Percentiles rank a stretch among this genome's conserved stretches.
These are phyloP conservation scores for Ochlodes sylvanus DNA, from an alignment of 2,888 invertebrate genomes.

Conservation along the genomic window DNA sequence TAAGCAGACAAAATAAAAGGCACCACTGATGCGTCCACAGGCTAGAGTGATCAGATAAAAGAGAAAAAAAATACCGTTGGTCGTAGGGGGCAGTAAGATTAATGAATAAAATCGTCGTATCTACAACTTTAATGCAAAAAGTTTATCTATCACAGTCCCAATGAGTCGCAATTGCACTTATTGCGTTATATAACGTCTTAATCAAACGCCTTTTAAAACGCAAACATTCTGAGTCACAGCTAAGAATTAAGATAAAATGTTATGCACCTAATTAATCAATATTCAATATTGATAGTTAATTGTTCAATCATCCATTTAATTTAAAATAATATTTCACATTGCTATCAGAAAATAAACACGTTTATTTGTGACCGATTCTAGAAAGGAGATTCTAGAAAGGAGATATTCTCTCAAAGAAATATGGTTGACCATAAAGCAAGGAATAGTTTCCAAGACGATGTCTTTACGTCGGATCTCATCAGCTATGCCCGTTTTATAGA, in stretches of 20 bases:
- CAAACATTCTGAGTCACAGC: background rate
- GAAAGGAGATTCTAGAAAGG: slow-evolving; percentile 32
- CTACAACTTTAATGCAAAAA: background rate
- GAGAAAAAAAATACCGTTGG: too few relatives aligned
- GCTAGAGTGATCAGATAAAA: too few relatives aligned
- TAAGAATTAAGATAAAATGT: background rate
- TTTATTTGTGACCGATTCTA: slow-evolving; percentile 14
- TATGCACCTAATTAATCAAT: background rate
- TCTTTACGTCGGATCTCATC: slow-evolving; percentile 62
- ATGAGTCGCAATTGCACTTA: background rate
- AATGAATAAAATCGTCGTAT: too few relatives aligned
- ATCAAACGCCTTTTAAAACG: background rate
- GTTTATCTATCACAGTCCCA: background rate
- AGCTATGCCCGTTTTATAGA: slow-evolving; percentile 57
- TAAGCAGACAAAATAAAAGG: too few relatives aligned
- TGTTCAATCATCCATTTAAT: background rate
- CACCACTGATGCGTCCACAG: too few relatives aligned
- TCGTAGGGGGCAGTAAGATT: too few relatives aligned
- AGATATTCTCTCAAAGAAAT: slow-evolving; percentile 49
- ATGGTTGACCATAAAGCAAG: slow-evolving; percentile 57
- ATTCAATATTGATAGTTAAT: background rate
- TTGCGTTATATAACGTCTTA: background rate
- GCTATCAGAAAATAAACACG: slow-evolving; percentile 11
- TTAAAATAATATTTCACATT: background rate
- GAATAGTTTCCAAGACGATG: slow-evolving; percentile 58